Evolutionary conservation across 1,140 invertebrate species (phyloP).

Genomic region (Drosophila simulans): DNA sequence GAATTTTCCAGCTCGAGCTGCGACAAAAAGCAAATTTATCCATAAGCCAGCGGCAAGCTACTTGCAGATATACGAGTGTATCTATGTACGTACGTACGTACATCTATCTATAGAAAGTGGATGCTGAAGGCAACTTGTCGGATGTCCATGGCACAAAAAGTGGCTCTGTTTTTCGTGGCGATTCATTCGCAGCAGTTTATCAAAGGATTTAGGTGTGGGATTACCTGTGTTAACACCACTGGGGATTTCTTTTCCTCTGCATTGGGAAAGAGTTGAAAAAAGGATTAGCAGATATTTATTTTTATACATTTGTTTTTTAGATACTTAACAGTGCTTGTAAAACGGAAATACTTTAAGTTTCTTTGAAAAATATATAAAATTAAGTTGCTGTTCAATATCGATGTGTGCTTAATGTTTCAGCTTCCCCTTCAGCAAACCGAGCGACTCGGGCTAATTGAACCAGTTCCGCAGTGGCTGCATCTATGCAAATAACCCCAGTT

Average conservation of each 20-base stretch:
- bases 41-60: conserved; percentile 32
- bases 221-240: neutral
- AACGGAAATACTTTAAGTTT: too few relatives aligned
- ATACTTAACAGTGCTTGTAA: too few relatives aligned
- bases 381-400: neutral
- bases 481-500: conserved; percentile 31
- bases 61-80: conserved; percentile 11
- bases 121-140: conserved; percentile 19
- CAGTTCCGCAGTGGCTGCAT: conserved; percentile 23
- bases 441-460: conserved; percentile 32
- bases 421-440: neutral
- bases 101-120: conserved; percentile 1
- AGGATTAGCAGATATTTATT: neutral
- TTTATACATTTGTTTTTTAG: neutral
- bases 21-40: conserved; percentile 46
- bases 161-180: neutral
- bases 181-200: conserved; percentile 21
- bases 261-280: neutral
- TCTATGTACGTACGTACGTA: too few relatives aligned
- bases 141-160: conserved; percentile 12
- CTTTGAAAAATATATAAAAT: neutral
- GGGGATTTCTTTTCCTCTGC: neutral
- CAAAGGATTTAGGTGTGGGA: conserved; percentile 15
- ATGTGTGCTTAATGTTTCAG: conserved; percentile 1
- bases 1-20: conserved; percentile 45